Percentiles rank a stretch among this genome's conserved stretches.
phyloP scores from a whole-genome alignment of 2,113 vertebrate species.

The Bubalus kerabau region DNA sequence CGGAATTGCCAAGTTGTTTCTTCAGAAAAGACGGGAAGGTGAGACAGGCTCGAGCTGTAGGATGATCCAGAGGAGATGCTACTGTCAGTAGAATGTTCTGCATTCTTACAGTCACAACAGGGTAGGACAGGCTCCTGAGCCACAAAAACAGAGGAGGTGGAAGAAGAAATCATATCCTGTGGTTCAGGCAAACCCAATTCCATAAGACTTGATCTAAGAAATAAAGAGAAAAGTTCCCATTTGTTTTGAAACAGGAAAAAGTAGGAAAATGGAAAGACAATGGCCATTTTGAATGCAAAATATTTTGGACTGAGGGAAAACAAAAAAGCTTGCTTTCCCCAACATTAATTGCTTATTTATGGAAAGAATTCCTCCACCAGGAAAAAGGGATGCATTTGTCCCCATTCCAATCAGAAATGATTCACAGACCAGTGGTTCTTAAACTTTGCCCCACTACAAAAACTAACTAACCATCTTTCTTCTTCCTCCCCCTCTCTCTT shows the following conservation, averaged over 20 bases:
- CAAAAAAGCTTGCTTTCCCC: neutral
- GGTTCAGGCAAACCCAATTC: neutral
- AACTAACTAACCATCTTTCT: neutral
- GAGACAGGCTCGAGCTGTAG: neutral
- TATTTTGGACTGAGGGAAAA: neutral
- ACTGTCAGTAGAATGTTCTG: neutral
- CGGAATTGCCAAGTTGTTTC: neutral
- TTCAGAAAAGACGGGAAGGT: conserved; percentile 23
- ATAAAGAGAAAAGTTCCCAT: conserved; percentile 46
- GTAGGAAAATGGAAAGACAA: neutral
- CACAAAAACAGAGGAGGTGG: neutral
- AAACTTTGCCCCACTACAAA: neutral
- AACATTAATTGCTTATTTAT: neutral
- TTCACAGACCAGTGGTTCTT: neutral
- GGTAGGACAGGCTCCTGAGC: neutral
- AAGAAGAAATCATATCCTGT: conserved; percentile 22
- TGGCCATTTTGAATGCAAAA: conserved; percentile 19
- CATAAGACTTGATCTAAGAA: conserved; percentile 48
- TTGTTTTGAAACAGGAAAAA: neutral
- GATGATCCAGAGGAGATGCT: conserved; percentile 28
- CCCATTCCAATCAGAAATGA: conserved; percentile 10
- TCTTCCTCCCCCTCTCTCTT: neutral
- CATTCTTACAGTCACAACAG: neutral
- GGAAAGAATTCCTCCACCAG: neutral
- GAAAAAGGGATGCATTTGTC: neutral